Percentiles rank a stretch among this genome's conserved stretches.
These are phyloP conservation scores for Sitta europaea DNA, from an alignment of 2,113 vertebrate genomes.

Conservation along the genomic window DNA sequence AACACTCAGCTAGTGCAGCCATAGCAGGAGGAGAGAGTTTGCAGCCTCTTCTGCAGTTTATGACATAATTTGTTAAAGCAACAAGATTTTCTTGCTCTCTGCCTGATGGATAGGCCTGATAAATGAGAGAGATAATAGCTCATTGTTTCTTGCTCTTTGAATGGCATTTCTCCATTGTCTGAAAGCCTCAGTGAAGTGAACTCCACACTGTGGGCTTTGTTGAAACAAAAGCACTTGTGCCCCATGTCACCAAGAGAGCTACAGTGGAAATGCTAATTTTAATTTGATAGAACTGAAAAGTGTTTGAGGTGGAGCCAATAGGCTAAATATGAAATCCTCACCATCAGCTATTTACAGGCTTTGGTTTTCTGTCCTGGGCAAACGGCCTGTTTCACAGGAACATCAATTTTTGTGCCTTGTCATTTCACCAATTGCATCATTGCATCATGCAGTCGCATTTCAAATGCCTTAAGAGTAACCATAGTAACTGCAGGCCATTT, in stretches of 20 bases:
- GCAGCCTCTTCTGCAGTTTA: neutral
- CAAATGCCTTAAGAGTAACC: slow-evolving; percentile 62
- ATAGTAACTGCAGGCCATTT: slow-evolving; percentile 62
- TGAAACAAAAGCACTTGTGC: slow-evolving; percentile 53
- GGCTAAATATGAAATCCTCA: neutral
- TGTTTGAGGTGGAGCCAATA: neutral
- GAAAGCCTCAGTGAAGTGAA: slow-evolving; percentile 41
- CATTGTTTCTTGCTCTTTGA: slow-evolving; percentile 51
- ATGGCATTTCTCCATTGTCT: slow-evolving; percentile 57
- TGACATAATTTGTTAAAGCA: slow-evolving; percentile 40
- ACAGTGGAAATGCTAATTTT: slow-evolving; percentile 44
- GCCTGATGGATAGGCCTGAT: neutral
- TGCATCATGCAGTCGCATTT: slow-evolving; percentile 54
- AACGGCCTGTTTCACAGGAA: slow-evolving; percentile 31
- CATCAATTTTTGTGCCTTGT: slow-evolving; percentile 66
- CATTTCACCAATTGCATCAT: slow-evolving; percentile 63
- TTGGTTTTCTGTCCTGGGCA: neutral
- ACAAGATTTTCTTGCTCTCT: slow-evolving; percentile 4
- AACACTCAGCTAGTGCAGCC: neutral
- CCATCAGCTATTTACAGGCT: neutral
- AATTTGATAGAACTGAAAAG: neutral
- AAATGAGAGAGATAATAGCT: slow-evolving; percentile 30
- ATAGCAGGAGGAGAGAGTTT: neutral
- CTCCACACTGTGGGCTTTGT: slow-evolving; percentile 47
- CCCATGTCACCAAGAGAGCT: neutral